Conservation (phyloP, 2,797 vertebrate genomes). For the Rhabdomys pumilio region DNA sequence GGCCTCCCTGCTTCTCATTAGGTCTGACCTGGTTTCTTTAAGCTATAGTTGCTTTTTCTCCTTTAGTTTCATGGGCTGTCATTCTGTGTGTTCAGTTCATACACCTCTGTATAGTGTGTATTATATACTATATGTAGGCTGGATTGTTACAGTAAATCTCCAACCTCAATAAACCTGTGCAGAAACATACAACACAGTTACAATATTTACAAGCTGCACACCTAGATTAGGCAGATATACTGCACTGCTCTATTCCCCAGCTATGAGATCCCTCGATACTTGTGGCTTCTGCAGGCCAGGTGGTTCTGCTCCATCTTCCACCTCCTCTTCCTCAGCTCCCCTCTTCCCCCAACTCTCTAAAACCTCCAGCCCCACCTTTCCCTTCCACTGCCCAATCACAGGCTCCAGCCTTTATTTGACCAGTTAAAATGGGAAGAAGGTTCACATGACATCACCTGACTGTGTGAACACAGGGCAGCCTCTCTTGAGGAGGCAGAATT, state of each 20-base stretch:
- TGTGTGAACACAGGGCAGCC: not conserved
- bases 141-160: not conserved
- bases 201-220: not conserved
- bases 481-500: not conserved
- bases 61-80: not conserved
- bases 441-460: not conserved
- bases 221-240: not conserved
- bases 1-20: constrained; percentile 44
- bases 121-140: not conserved
- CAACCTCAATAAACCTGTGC: not conserved
- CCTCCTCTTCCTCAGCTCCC: not conserved
- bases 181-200: not conserved
- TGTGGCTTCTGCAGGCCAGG: not conserved
- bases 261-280: not conserved
- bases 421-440: not conserved
- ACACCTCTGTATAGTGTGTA: not conserved
- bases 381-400: not conserved
- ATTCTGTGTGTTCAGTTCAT: not conserved
- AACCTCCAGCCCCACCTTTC: not conserved
- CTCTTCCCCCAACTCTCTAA: not conserved
- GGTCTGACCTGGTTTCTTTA: constrained; percentile 70
- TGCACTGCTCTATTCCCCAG: not conserved
- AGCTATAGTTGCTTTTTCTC: not conserved
- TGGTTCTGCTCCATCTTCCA: not conserved
- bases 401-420: not conserved